Percentiles rank a stretch among this genome's conserved stretches.
phyloP scores from a whole-genome alignment of 2,797 vertebrate species.

The Salmo trutta region DNA sequence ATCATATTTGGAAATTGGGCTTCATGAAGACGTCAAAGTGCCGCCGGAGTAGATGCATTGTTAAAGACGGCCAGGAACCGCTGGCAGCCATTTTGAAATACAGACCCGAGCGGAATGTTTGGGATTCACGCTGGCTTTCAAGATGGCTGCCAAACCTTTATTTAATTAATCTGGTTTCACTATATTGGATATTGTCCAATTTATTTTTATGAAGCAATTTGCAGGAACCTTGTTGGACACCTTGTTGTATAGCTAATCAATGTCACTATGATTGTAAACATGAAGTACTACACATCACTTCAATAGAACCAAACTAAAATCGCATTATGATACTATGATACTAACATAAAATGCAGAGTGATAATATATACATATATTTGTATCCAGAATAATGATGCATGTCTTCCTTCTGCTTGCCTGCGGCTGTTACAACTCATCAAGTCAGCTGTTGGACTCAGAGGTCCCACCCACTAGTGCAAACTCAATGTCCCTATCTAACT shows the following conservation, averaged over 20 bases:
- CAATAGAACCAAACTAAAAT: not conserved
- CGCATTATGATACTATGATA: not conserved
- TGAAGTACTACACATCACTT: not conserved
- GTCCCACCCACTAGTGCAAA: not conserved
- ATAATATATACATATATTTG: slow-evolving; percentile 15
- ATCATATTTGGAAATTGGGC: slow-evolving; percentile 65
- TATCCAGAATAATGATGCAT: slow-evolving; percentile 62
- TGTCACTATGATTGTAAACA: not conserved
- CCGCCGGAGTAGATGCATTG: slow-evolving; percentile 63
- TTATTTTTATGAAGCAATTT: not conserved
- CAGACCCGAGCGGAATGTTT: slow-evolving; percentile 56
- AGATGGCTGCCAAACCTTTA: slow-evolving; percentile 6
- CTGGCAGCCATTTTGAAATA: slow-evolving; percentile 65
- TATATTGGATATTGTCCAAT: not conserved
- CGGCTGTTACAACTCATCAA: slow-evolving; percentile 35
- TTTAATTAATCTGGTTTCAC: slow-evolving; percentile 4
- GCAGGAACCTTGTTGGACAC: not conserved
- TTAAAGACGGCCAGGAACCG: slow-evolving; percentile 61
- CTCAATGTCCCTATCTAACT: not conserved
- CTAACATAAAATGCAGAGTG: not conserved
- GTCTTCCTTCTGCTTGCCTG: slow-evolving; percentile 53
- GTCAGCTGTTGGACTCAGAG: not conserved
- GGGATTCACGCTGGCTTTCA: slow-evolving; percentile 36
- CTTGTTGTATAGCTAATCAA: not conserved
- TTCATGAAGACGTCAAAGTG: slow-evolving; percentile 60